Percentiles rank a stretch among this genome's conserved stretches.
These are phyloP conservation scores for Luehdorfia chinensis DNA, from an alignment of 1,140 invertebrate genomes.

Conservation along the genomic window DNA sequence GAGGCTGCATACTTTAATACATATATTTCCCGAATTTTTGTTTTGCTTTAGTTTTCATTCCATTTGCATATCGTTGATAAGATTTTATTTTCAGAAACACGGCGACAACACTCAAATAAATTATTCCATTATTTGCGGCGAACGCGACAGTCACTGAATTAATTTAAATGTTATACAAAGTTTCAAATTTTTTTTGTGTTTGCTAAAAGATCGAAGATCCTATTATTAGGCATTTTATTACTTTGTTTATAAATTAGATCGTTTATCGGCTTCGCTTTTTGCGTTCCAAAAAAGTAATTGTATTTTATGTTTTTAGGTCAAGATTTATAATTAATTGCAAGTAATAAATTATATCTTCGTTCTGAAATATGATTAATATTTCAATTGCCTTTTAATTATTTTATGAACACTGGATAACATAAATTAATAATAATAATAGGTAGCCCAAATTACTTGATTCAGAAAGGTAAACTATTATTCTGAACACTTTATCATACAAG, in stretches of 20 bases:
- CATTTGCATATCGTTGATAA: conserved; percentile 4
- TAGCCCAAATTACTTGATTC: too few species aligned
- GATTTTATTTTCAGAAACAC: background rate
- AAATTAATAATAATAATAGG: too few species aligned
- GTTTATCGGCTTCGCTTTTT: conserved; percentile 7
- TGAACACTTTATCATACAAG: too few species aligned
- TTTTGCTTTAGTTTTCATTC: too few species aligned
- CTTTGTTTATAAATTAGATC: conserved; percentile 7
- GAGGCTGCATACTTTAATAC: too few species aligned
- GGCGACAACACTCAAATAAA: conserved; percentile 3
- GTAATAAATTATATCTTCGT: background rate
- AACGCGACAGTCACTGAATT: background rate
- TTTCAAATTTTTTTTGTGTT: conserved; percentile 11
- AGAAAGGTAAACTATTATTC: too few species aligned
- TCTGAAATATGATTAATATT: too few species aligned
- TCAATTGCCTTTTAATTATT: too few species aligned
- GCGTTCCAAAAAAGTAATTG: conserved; percentile 6
- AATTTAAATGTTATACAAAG: conserved; percentile 12
- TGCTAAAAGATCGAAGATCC: conserved; percentile 9
- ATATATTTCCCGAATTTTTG: too few species aligned
- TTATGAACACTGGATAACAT: too few species aligned
- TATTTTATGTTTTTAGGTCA: conserved; percentile 12
- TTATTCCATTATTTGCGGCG: background rate
- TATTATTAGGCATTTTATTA: conserved; percentile 14
- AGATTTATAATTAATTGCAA: background rate